Evolutionary conservation across 2,113 vertebrate genomes (phyloP), one percentile per base, ranked within the genome.

Genomic region (Xerus inauris): DNA sequence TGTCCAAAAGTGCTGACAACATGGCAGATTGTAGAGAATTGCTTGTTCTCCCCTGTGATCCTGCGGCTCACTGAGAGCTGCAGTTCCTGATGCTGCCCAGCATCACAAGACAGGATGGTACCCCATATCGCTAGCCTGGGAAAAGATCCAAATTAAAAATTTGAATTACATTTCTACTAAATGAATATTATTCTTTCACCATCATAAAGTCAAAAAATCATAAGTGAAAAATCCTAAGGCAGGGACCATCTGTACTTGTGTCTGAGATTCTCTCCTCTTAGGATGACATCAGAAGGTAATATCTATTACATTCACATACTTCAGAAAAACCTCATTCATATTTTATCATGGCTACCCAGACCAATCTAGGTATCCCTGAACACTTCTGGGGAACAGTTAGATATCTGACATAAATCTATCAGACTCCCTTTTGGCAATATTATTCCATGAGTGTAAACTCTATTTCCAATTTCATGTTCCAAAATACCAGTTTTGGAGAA

Each of bases 391-490:
- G 8, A 10, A 45, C 91, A 89, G 45, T 94, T 59, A 32, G 11
- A 24, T 42, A 85, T 90, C 71, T 89, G 35, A 84, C 17, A 54
- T 75, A 72, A 51, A 47, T 91, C n/a, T 72, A 19, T 86, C 71
- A 76, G 35, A 69, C 10, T 91, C 20, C 57, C 51, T 71, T 81
- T 89, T 51, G 93, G 19, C 35, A 85, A 32, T 90, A 16, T 85
- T 82, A 62, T 59, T 86, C 8, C 84, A 24, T 47, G 32, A 89
- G 24, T 80, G 17, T 73, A 35, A 69, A 51, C 38, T 89, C 2
- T 62, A 54, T 94, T 96, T 93, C 49, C 91, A 45, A 93, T 91
- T 54, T 26, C 12, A 77, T 75, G 49, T 91, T 79, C 8, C 62
- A 92, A 97, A 94, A 83, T 85, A 86, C 10, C 38, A 82, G 8